Conservation (phyloP, 2,113 vertebrate species). For the Odontesthes bonariensis region DNA sequence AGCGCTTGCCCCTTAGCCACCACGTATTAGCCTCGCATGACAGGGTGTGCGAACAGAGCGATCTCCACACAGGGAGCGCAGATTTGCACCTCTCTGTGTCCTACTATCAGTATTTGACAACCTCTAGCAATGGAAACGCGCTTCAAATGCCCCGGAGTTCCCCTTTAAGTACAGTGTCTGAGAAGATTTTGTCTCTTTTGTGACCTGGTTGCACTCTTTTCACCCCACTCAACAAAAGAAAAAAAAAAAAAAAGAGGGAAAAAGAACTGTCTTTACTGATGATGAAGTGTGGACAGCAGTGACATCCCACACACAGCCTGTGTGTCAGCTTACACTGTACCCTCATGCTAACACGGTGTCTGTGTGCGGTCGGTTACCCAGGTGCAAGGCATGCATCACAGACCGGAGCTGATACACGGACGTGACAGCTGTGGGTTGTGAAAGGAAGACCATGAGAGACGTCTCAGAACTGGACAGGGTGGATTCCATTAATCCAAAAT, state of each 20-base stretch:
- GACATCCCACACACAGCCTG: slow-evolving; percentile 47
- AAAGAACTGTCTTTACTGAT: slow-evolving; percentile 15
- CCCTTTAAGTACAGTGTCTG: background rate
- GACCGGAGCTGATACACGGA: slow-evolving; percentile 74
- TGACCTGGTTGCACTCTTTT: slow-evolving; percentile 11
- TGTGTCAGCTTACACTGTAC: slow-evolving; percentile 62
- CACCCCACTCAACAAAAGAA: background rate
- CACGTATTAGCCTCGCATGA: too few species aligned
- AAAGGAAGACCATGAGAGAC: slow-evolving; percentile 78
- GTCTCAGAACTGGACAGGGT: slow-evolving; percentile 70
- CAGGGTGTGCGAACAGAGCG: too few species aligned
- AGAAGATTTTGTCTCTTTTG: slow-evolving; percentile 25
- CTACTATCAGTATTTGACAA: too few species aligned
- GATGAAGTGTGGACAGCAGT: slow-evolving; percentile 53
- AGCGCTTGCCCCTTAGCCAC: too few species aligned
- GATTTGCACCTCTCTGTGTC: too few species aligned
- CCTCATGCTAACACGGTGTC: slow-evolving; percentile 56
- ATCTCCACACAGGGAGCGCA: too few species aligned
- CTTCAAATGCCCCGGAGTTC: too few species aligned
- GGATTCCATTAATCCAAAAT: slow-evolving; percentile 67
- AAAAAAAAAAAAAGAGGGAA: background rate
- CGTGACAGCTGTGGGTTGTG: slow-evolving; percentile 85
- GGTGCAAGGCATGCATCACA: slow-evolving; percentile 80
- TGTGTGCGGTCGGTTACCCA: slow-evolving; percentile 72
- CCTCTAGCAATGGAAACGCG: too few species aligned